Conservation (phyloP, 2,797 vertebrate species). For the Mormyrops attenuatus region DNA sequence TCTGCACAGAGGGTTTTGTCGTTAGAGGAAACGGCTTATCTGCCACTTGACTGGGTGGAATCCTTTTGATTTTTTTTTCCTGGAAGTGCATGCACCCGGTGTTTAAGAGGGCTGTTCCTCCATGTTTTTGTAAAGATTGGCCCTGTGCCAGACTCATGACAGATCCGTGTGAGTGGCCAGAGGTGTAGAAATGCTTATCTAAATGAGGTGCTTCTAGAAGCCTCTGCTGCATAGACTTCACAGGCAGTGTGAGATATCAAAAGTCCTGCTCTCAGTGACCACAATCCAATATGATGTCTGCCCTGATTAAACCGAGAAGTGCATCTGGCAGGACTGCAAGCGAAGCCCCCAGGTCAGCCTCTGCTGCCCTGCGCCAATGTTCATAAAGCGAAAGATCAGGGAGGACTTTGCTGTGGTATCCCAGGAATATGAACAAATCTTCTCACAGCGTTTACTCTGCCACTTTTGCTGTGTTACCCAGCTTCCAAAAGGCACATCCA, state of each 20-base stretch:
- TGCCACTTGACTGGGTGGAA: conserved; percentile 22
- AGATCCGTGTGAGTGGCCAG: conserved; percentile 27
- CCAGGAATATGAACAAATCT: neutral
- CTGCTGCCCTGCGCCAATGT: neutral
- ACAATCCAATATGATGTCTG: conserved; percentile 46
- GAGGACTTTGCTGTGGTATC: neutral
- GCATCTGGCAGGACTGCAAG: conserved; percentile 20
- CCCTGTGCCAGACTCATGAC: conserved; percentile 15
- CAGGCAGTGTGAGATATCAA: conserved; percentile 28
- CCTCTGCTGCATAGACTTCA: conserved; percentile 2
- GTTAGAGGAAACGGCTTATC: conserved; percentile 25
- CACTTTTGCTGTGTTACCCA: neutral
- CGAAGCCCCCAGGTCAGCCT: neutral
- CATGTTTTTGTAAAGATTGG: conserved; percentile 32
- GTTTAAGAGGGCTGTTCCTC: conserved; percentile 22
- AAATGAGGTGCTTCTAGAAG: neutral
- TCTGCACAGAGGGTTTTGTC: conserved; percentile 51
- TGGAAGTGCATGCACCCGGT: neutral
- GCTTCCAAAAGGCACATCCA: neutral
- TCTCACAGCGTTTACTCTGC: neutral
- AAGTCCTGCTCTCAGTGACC: conserved; percentile 31
- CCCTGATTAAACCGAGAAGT: conserved; percentile 40
- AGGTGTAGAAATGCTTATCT: conserved; percentile 24
- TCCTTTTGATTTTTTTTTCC: neutral
- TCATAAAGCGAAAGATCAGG: neutral